A percentile compares a stretch with the other conserved stretches of the same genome.
phyloP scores from a whole-genome alignment of 2,888 invertebrate species.

The Esperia sulphurella region DNA sequence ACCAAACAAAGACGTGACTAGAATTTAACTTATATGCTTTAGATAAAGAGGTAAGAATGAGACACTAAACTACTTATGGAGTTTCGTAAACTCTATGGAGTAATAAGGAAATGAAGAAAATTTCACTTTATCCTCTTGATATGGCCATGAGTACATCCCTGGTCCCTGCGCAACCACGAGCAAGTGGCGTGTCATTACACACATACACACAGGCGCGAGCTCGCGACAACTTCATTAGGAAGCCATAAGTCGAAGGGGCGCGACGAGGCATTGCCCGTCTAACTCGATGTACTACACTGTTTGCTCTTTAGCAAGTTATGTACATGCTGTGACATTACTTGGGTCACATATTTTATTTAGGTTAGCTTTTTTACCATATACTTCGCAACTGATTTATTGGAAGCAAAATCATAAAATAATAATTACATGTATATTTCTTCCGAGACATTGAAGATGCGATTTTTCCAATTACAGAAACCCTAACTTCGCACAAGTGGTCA shows the following conservation, averaged over 20 bases:
- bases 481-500: no score
- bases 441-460: no score
- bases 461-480: no score
- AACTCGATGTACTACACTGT: slow-evolving; percentile 39
- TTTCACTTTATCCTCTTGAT: not conserved
- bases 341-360: slow-evolving; percentile 17
- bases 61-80: no score
- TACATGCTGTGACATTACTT: slow-evolving; percentile 26
- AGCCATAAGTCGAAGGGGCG: slow-evolving; percentile 55
- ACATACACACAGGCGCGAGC: slow-evolving; percentile 15
- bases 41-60: no score
- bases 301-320: slow-evolving; percentile 35
- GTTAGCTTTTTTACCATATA: slow-evolving; percentile 11
- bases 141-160: not conserved
- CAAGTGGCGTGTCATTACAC: slow-evolving; percentile 2
- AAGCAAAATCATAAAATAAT: no score
- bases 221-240: slow-evolving; percentile 67
- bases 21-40: no score
- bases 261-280: slow-evolving; percentile 41
- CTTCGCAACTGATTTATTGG: slow-evolving; percentile 1
- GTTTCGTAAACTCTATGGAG: no score
- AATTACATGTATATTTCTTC: no score
- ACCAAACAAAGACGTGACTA: no score
- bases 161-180: slow-evolving; percentile 1
- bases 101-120: not conserved